Conservation (phyloP, 1,140 invertebrate species). For the Diabrotica virgifera region DNA sequence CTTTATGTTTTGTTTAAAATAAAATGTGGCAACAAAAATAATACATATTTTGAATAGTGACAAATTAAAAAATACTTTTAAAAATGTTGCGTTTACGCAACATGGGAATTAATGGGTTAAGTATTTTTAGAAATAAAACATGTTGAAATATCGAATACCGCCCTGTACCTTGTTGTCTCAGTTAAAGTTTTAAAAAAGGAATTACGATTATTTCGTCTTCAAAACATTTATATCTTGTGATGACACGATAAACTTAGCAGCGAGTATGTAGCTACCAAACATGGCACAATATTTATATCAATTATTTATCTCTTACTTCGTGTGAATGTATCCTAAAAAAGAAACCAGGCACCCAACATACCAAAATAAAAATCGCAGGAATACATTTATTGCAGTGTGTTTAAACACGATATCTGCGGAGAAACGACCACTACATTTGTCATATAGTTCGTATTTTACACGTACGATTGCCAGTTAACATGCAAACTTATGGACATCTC, state of each 20-base stretch:
- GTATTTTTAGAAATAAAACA: too few species aligned
- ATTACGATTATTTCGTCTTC: constrained; percentile 1
- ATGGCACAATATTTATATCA: neutral
- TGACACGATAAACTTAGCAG: neutral
- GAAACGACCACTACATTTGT: constrained; percentile 18
- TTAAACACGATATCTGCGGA: constrained; percentile 21
- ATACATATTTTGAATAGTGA: too few species aligned
- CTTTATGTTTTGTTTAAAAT: too few species aligned
- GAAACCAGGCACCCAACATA: constrained; percentile 9
- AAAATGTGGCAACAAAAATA: too few species aligned
- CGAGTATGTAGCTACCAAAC: neutral
- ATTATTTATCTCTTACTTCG: neutral
- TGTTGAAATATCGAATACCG: too few species aligned
- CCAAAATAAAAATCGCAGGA: constrained; percentile 18
- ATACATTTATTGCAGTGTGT: constrained; percentile 18
- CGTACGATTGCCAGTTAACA: constrained; percentile 21
- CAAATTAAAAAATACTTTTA: too few species aligned
- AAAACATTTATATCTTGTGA: constrained; percentile 3
- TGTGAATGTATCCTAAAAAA: constrained; percentile 10
- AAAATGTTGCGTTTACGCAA: too few species aligned
- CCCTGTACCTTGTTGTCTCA: too few species aligned
- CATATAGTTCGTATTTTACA: constrained; percentile 22
- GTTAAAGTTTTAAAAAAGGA: neutral
- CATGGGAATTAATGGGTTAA: too few species aligned
- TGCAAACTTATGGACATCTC: constrained; percentile 24